Conservation (phyloP, 2,888 invertebrate genomes). For the Corythucha ciliata region DNA sequence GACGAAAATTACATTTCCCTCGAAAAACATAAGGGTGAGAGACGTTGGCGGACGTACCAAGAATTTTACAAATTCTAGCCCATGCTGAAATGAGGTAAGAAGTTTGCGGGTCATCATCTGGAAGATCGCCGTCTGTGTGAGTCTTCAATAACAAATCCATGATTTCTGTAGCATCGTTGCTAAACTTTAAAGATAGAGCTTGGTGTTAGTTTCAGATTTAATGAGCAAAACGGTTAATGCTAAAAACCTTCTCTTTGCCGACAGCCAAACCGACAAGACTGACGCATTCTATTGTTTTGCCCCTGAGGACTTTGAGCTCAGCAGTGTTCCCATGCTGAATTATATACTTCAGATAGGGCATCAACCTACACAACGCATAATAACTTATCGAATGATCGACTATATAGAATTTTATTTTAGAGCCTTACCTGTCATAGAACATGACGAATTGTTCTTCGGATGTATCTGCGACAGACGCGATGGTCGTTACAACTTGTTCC, state of each 20-base stretch:
- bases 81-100: slow-evolving; percentile 97
- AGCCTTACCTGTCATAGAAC: slow-evolving; percentile 74
- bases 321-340: slow-evolving; percentile 84
- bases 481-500: slow-evolving; percentile 97
- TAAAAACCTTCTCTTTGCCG: slow-evolving; percentile 42
- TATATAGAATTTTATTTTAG: too few species aligned
- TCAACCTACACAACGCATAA: slow-evolving; percentile 49
- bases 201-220: neutral
- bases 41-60: slow-evolving; percentile 45
- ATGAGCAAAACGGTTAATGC: neutral
- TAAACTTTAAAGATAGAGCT: slow-evolving; percentile 49
- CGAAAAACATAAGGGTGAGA: neutral
- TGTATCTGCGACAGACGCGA: slow-evolving; percentile 97
- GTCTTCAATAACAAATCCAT: slow-evolving; percentile 91
- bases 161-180: slow-evolving; percentile 83
- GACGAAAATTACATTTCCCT: neutral
- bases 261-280: slow-evolving; percentile 77
- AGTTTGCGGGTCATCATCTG: slow-evolving; percentile 94
- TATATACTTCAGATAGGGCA: slow-evolving; percentile 92
- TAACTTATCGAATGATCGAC: neutral
- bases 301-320: slow-evolving; percentile 82
- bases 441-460: slow-evolving; percentile 90
- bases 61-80: slow-evolving; percentile 96
- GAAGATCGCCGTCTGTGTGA: slow-evolving; percentile 72
- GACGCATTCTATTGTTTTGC: slow-evolving; percentile 98